phyloP scores from a whole-genome alignment of 1,140 invertebrate species.

The Zaprionus inermis region DNA sequence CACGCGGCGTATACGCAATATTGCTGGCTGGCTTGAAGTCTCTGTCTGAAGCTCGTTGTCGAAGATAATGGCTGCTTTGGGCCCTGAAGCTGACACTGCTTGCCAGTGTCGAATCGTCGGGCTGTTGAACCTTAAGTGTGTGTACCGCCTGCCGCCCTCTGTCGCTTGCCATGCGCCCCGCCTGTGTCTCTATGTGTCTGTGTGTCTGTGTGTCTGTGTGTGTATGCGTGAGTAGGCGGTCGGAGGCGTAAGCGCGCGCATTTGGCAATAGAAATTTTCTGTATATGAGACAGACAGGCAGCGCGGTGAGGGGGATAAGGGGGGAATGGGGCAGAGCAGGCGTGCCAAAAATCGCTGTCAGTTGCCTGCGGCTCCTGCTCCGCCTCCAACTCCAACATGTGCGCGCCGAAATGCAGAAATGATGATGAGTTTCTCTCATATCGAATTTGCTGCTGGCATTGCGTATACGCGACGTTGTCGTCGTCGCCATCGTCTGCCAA shows the following conservation, averaged over 20 bases:
- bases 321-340: background rate
- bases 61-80: slow-evolving; percentile 78
- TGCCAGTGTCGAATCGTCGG: slow-evolving; percentile 67
- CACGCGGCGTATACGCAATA: slow-evolving; percentile 68
- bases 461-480: slow-evolving; percentile 43
- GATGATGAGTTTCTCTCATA: slow-evolving; percentile 61
- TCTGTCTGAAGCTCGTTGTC: slow-evolving; percentile 55
- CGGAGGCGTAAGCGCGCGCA: slow-evolving; percentile 73
- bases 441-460: slow-evolving; percentile 31
- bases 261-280: slow-evolving; percentile 73
- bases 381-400: slow-evolving; percentile 30
- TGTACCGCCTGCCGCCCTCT: slow-evolving; percentile 40
- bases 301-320: background rate
- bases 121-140: slow-evolving; percentile 80
- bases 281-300: slow-evolving; percentile 62
- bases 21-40: slow-evolving; percentile 18
- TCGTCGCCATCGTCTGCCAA: slow-evolving; percentile 30
- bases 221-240: slow-evolving; percentile 11
- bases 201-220: slow-evolving; percentile 9
- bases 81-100: slow-evolving; percentile 48
- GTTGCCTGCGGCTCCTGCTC: slow-evolving; percentile 36
- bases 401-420: slow-evolving; percentile 66
- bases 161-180: slow-evolving; percentile 47
- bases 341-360: slow-evolving; percentile 31
- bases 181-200: slow-evolving; percentile 14